Base-by-base conservation (phyloP, 2,888 invertebrate species). In the Hirtodrosophila trivittata region DNA sequence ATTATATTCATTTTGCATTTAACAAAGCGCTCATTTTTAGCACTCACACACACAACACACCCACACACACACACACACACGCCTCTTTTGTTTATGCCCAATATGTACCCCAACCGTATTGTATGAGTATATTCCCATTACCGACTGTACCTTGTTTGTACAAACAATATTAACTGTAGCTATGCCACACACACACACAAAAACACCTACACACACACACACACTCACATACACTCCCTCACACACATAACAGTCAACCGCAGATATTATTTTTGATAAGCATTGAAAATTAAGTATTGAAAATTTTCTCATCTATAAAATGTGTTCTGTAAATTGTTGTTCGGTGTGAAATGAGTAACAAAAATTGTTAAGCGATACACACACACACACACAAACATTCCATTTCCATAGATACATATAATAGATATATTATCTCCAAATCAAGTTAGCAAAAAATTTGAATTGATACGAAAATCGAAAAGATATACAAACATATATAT, bases 1-100 rank as follows among this genome's bases (percentile, higher is more conserved):
- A 85, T 86, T 86, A 86, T 82, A 86, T 75, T 86, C 85, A 80
- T 80, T 84, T 84, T 73, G 82, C 80, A 85, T 80, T 85, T 73
- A 56, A 65, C 77, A 78, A 66, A 64, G 63, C 70, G 56, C 75
- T 69, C 64, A 58, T 67, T 74, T 58, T 41, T 52, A 58, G 33
- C 56, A 50, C 43, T 25, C 26, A 33, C 43, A 52, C 28, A 46
- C 13, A 55, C 32, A 50, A 12, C n/a, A 42, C 3, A 16, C 25
- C 25, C 28, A 45, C 16, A 55, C 32, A 50, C 21, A 37, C 43
- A 46, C 18, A 39, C 25, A 25, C 10, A 37, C 21, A 32, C 35
- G 30, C 32, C 2, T 28, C 5, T 41, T 66, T 47, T 54, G 45
- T 60, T 60, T 38, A 56, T 56, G 57, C 62, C 57, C 58, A 56